These are phyloP conservation scores for Azemiops feae DNA, from an alignment of 2,113 vertebrate genomes.

Conservation along the genomic window DNA sequence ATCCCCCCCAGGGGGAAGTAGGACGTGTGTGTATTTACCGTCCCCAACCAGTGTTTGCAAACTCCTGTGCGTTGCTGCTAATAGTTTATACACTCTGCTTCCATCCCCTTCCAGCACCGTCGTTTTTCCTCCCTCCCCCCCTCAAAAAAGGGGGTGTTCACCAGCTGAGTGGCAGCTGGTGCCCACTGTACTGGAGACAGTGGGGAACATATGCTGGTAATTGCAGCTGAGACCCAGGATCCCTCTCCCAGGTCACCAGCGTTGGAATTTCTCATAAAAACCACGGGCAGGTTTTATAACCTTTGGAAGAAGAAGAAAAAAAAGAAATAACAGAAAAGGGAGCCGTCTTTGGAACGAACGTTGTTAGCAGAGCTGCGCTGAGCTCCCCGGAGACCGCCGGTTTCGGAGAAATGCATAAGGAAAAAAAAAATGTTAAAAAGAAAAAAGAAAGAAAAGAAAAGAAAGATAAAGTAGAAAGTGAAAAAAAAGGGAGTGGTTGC, in stretches of 20 bases:
- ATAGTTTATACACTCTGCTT: not conserved
- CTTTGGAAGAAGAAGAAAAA: not conserved
- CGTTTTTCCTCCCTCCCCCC: not conserved
- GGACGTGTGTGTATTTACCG: not conserved
- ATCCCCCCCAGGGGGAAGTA: not conserved
- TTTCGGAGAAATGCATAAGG: not conserved
- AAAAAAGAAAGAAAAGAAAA: not conserved
- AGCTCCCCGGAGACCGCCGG: not conserved
- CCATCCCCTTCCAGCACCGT: not conserved
- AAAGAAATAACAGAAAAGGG: slow-evolving; percentile 33
- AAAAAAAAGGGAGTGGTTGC: not conserved
- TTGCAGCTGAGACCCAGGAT: slow-evolving; percentile 38
- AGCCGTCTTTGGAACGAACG: slow-evolving; percentile 39
- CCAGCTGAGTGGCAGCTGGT: not conserved
- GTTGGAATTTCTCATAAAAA: slow-evolving; percentile 46
- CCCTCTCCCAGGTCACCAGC: slow-evolving; percentile 38
- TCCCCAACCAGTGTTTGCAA: not conserved
- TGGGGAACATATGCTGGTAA: slow-evolving; percentile 49
- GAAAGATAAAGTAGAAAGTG: not conserved
- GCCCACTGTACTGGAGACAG: slow-evolving; percentile 11
- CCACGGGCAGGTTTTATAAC: slow-evolving; percentile 44
- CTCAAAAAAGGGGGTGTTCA: not conserved
- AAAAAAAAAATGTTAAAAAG: not conserved
- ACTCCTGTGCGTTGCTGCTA: not conserved
- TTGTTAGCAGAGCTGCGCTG: not conserved